These are phyloP conservation scores for Chrysocyon brachyurus DNA, from an alignment of 2,797 vertebrate genomes.

Conservation along the genomic window DNA sequence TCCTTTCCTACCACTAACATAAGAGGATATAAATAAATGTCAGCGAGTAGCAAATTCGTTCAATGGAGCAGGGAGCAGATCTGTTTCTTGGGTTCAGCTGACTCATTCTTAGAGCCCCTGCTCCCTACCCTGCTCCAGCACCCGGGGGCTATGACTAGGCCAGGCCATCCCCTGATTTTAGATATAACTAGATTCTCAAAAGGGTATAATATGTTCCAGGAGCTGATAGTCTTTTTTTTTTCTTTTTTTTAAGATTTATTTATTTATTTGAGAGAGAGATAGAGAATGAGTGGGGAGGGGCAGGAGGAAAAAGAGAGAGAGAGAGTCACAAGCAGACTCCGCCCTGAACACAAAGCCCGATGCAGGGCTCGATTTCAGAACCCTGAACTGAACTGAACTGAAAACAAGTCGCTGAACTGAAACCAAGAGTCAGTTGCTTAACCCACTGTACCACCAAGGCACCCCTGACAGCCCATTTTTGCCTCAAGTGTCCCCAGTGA, in stretches of 20 bases:
- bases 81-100: background rate
- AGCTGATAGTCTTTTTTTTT: background rate
- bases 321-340: background rate
- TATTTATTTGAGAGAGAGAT: background rate
- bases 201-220: background rate
- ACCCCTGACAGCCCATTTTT: background rate
- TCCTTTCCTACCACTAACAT: background rate
- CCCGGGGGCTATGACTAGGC: background rate
- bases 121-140: background rate
- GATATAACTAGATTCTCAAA: background rate
- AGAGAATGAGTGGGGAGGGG: background rate
- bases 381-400: background rate
- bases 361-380: background rate
- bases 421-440: background rate
- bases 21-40: conserved; percentile 1
- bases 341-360: background rate
- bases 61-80: background rate
- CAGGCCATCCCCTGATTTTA: too few relatives aligned
- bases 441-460: background rate
- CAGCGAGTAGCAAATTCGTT: background rate
- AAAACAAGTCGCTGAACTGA: background rate
- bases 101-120: background rate
- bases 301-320: background rate
- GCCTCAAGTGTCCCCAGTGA: background rate
- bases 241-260: background rate